phyloP scores from a whole-genome alignment of 2,888 invertebrate species.

The Trisateles emortualis region DNA sequence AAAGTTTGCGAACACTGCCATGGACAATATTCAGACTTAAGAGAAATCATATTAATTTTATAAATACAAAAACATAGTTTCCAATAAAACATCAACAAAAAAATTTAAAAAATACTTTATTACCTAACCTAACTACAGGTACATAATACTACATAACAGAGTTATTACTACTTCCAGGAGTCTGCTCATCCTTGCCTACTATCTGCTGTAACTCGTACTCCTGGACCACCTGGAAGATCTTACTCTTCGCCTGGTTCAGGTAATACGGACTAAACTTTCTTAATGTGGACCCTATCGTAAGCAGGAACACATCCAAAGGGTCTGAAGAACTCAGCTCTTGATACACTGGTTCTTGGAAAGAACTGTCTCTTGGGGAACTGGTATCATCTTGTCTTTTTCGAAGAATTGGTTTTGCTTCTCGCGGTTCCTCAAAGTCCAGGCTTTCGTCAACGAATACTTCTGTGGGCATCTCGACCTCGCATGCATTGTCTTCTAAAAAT shows the following conservation, averaged over 20 bases:
- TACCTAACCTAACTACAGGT: constrained; percentile 10
- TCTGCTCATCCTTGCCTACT: constrained; percentile 59
- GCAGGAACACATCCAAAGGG: constrained; percentile 73
- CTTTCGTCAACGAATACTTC: constrained; percentile 58
- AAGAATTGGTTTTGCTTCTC: constrained; percentile 59
- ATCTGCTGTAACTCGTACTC: constrained; percentile 79
- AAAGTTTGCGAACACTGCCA: too few relatives aligned
- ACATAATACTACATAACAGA: constrained; percentile 5
- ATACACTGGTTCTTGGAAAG: constrained; percentile 35
- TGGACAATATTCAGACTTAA: not conserved
- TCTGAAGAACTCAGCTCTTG: constrained; percentile 68
- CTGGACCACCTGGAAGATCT: constrained; percentile 80
- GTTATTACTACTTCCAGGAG: constrained; percentile 44
- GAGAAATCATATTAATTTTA: too few relatives aligned
- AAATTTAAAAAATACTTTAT: constrained; percentile 35
- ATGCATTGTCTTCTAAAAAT: constrained; percentile 56
- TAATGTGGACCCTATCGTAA: constrained; percentile 73
- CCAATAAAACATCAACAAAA: constrained; percentile 6
- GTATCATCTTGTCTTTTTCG: constrained; percentile 49
- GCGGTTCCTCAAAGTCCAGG: constrained; percentile 56
- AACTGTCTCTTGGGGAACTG: constrained; percentile 24
- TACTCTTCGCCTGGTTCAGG: constrained; percentile 78
- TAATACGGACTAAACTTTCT: constrained; percentile 75
- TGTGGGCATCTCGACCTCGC: constrained; percentile 58
- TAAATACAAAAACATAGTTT: too few relatives aligned